Conservation (phyloP, 2,113 vertebrate genomes). For the Aphyosemion australe region DNA sequence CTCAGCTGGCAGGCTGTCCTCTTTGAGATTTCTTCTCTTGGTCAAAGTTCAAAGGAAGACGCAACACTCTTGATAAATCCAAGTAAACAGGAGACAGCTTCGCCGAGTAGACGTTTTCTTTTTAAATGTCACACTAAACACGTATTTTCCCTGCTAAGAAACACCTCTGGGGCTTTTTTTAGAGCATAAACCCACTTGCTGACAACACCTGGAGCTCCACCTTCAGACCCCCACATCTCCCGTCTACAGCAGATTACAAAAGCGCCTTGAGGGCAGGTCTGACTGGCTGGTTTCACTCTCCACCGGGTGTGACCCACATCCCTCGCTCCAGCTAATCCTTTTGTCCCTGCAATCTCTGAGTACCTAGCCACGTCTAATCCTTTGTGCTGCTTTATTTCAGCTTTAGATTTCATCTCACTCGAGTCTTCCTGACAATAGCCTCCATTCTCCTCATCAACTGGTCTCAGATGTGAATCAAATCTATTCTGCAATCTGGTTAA, state of each 20-base stretch:
- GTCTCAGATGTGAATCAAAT: conserved; percentile 20
- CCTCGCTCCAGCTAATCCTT: conserved; percentile 68
- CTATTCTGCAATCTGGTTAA: background rate
- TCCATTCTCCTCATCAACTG: conserved; percentile 44
- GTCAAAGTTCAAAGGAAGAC: conserved; percentile 51
- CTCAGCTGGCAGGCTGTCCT: conserved; percentile 39
- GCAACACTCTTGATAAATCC: background rate
- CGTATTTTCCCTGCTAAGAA: conserved; percentile 24
- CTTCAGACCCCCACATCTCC: conserved; percentile 7
- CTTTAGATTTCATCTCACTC: conserved; percentile 55
- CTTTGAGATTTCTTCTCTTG: conserved; percentile 42
- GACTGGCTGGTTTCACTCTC: conserved; percentile 65
- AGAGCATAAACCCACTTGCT: conserved; percentile 27
- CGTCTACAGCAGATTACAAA: conserved; percentile 49
- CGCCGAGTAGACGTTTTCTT: background rate
- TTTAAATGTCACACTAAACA: conserved; percentile 1
- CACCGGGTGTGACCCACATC: conserved; percentile 74
- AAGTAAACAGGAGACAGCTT: background rate
- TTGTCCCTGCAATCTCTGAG: conserved; percentile 67
- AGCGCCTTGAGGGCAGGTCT: conserved; percentile 36
- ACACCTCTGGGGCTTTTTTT: background rate
- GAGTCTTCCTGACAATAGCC: conserved; percentile 34
- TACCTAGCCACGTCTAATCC: conserved; percentile 70
- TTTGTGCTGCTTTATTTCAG: conserved; percentile 61
- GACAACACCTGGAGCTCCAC: conserved; percentile 10